These are phyloP conservation scores for Ia io DNA, from an alignment of 2,113 vertebrate species.

Conservation along the genomic window DNA sequence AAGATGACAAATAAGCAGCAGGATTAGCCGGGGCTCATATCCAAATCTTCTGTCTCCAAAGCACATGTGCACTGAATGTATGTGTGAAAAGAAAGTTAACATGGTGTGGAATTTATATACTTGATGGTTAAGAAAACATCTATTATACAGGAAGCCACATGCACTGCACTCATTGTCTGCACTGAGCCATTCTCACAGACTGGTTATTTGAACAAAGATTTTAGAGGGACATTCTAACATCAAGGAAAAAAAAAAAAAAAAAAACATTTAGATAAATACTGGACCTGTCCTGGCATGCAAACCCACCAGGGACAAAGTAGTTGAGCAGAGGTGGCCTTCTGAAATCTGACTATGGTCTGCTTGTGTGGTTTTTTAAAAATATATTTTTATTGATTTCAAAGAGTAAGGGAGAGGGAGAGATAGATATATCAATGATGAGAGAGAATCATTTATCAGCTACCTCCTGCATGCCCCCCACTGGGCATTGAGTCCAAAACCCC, in stretches of 20 bases:
- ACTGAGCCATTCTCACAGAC: slow-evolving; percentile 7
- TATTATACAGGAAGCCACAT: background rate
- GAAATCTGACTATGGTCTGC: slow-evolving; percentile 8
- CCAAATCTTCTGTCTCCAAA: background rate
- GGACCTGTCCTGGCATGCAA: background rate
- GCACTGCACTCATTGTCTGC: background rate
- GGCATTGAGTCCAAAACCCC: too few species aligned
- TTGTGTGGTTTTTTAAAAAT: background rate
- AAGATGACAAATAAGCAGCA: background rate
- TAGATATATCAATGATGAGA: too few species aligned
- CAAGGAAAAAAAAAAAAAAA: background rate
- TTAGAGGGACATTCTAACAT: slow-evolving; percentile 37
- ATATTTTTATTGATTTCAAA: too few species aligned
- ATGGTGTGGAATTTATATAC: background rate
- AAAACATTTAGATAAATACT: background rate
- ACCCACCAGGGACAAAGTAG: background rate
- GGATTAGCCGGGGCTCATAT: background rate
- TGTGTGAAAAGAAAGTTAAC: background rate
- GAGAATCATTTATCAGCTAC: too few species aligned
- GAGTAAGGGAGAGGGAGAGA: too few species aligned
- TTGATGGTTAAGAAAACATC: background rate
- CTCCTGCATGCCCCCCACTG: too few species aligned
- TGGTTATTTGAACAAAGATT: slow-evolving; percentile 31
- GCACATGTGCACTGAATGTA: background rate
- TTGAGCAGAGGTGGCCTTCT: background rate